These are phyloP conservation scores for Theristicus caerulescens DNA, from an alignment of 2,113 vertebrate species.

Conservation along the genomic window DNA sequence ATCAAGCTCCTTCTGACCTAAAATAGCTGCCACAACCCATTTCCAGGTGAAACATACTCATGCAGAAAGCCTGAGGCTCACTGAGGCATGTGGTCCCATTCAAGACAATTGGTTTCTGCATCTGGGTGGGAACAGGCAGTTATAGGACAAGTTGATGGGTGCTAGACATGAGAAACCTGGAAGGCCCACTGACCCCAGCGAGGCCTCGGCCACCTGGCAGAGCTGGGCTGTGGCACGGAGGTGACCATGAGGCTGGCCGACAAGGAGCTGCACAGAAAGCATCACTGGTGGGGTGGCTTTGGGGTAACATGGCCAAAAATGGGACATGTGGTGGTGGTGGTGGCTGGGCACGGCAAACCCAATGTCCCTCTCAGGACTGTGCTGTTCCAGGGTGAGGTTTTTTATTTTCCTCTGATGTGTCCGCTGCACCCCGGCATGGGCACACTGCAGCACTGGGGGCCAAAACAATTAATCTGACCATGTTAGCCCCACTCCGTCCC, in stretches of 20 bases:
- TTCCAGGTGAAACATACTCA: not conserved
- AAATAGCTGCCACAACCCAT: not conserved
- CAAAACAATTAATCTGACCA: not conserved
- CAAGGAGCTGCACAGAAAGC: not conserved
- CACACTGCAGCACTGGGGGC: not conserved
- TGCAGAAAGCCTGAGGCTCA: not conserved
- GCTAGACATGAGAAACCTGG: not conserved
- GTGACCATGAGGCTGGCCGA: not conserved
- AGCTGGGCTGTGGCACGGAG: rapidly evolving
- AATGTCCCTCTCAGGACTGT: not conserved
- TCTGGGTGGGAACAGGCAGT: not conserved
- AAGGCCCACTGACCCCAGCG: not conserved
- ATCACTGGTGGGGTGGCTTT: not conserved
- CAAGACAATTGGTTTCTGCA: not conserved
- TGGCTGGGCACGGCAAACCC: not conserved
- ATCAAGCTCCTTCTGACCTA: not conserved
- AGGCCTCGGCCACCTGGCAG: rapidly evolving
- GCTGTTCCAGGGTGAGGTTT: not conserved
- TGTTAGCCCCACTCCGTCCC: not conserved
- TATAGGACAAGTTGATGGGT: not conserved
- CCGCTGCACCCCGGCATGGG: not conserved
- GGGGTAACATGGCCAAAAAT: not conserved
- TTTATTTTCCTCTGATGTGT: not conserved
- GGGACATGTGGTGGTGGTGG: not conserved
- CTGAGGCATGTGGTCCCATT: not conserved